Evolutionary conservation across 2,888 invertebrate genomes (phyloP).

Genomic region (Saturnia japonica): DNA sequence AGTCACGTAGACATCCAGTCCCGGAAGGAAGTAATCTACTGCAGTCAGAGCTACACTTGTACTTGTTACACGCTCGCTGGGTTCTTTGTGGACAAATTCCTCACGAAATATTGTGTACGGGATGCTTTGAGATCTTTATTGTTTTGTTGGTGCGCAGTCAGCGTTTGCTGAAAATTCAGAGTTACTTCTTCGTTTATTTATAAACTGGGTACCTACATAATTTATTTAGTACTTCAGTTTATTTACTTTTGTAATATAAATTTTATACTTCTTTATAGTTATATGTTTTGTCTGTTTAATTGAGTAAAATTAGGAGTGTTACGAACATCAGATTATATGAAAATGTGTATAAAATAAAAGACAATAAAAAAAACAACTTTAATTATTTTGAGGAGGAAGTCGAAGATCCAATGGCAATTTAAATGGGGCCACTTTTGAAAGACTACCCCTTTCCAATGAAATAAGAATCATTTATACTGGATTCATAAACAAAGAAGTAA

Average conservation of each 20-base stretch:
- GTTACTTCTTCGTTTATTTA: not conserved
- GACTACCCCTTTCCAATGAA: too few species aligned
- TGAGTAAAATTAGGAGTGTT: too few species aligned
- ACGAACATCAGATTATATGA: too few species aligned
- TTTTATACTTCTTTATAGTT: too few species aligned
- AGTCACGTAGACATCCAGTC: constrained; percentile 39
- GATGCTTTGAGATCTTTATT: constrained; percentile 26
- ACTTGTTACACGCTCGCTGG: constrained; percentile 24
- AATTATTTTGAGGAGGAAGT: too few species aligned
- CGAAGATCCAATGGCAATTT: too few species aligned
- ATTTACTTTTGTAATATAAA: not conserved
- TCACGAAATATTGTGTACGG: constrained; percentile 23
- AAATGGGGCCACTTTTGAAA: too few species aligned
- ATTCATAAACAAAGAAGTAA: too few species aligned
- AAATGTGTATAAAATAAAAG: too few species aligned
- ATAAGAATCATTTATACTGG: too few species aligned
- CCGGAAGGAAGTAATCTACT: constrained; percentile 45
- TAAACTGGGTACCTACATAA: not conserved
- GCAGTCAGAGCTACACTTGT: constrained; percentile 27
- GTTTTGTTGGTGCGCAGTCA: not conserved
- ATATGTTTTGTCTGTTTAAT: too few species aligned
- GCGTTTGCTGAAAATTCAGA: not conserved
- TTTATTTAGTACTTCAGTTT: not conserved
- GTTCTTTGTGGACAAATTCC: constrained; percentile 32
- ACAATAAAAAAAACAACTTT: too few species aligned